phyloP scores from a whole-genome alignment of 2,113 vertebrate species.

The Passer domesticus region DNA sequence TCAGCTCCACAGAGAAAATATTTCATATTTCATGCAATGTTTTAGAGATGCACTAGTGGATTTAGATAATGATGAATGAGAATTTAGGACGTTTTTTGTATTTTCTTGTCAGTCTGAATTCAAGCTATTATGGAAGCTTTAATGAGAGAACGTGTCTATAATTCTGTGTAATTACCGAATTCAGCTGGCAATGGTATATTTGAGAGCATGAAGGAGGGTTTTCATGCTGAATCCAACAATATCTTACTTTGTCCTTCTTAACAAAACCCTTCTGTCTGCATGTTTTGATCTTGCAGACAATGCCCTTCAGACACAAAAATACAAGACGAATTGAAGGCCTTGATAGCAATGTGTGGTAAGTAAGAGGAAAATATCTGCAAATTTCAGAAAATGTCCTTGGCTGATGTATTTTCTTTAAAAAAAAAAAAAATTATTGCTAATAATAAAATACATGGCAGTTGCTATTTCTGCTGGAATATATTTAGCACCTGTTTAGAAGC shows the following conservation, averaged over 20 bases:
- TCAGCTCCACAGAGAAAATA: not conserved
- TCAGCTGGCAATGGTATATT: not conserved
- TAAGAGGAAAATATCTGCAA: not conserved
- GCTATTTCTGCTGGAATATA: not conserved
- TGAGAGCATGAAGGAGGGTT: not conserved
- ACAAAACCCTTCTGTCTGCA: constrained; percentile 32
- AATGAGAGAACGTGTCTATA: constrained; percentile 5
- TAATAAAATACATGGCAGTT: not conserved
- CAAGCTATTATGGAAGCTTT: not conserved
- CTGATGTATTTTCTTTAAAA: not conserved
- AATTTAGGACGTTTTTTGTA: not conserved
- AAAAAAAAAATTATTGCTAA: not conserved
- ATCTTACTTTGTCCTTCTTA: constrained; percentile 3
- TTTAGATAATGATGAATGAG: not conserved
- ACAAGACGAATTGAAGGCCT: constrained; percentile 91
- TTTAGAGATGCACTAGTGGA: not conserved
- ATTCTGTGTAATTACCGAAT: not conserved
- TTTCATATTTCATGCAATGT: not conserved
- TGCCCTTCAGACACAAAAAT: constrained; percentile 82
- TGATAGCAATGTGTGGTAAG: constrained; percentile 93
- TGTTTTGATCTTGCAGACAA: constrained; percentile 75
- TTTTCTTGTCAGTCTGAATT: constrained; percentile 10
- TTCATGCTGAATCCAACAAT: not conserved
- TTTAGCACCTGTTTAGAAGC: not conserved
- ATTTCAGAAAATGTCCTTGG: not conserved